phyloP scores from a whole-genome alignment of 2,888 invertebrate genomes.

The Nephrotoma guestfalica region DNA sequence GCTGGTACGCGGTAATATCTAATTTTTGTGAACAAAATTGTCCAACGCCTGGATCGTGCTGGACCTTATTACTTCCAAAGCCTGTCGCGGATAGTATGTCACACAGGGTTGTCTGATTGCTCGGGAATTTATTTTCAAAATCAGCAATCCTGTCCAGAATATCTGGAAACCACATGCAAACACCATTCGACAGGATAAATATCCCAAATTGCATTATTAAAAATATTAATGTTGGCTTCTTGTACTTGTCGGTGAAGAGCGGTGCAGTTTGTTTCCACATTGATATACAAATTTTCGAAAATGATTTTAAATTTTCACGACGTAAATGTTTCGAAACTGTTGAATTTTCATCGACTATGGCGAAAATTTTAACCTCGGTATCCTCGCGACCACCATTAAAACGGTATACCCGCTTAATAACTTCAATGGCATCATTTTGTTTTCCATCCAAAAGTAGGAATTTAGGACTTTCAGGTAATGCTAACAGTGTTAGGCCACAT shows the following conservation, averaged over 20 bases:
- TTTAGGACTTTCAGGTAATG: conserved; percentile 28
- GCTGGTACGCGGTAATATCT: conserved; percentile 21
- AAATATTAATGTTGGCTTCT: conserved; percentile 20
- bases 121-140: conserved; percentile 19
- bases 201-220: conserved; percentile 25
- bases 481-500: conserved; percentile 20
- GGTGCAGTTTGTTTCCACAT: conserved; percentile 28
- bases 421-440: conserved; percentile 18
- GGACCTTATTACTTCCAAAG: conserved; percentile 5
- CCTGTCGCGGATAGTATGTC: conserved; percentile 18
- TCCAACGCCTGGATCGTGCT: not conserved
- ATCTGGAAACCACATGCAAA: conserved; percentile 29
- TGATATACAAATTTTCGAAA: conserved; percentile 15
- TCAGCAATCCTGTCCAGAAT: conserved; percentile 24
- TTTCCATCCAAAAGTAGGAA: conserved; percentile 21
- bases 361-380: conserved; percentile 4
- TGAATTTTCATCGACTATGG: conserved; percentile 1
- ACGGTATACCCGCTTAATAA: conserved; percentile 20
- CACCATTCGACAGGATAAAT: not conserved
- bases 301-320: not conserved
- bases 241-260: conserved; percentile 22
- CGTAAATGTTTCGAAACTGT: conserved; percentile 3
- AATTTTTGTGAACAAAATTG: conserved; percentile 18
- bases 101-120: conserved; percentile 20
- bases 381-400: conserved; percentile 19